A percentile compares a stretch with the other conserved stretches of the same genome.
Conservation (phyloP, 1,140 invertebrate genomes). For the Anastrepha obliqua region DNA sequence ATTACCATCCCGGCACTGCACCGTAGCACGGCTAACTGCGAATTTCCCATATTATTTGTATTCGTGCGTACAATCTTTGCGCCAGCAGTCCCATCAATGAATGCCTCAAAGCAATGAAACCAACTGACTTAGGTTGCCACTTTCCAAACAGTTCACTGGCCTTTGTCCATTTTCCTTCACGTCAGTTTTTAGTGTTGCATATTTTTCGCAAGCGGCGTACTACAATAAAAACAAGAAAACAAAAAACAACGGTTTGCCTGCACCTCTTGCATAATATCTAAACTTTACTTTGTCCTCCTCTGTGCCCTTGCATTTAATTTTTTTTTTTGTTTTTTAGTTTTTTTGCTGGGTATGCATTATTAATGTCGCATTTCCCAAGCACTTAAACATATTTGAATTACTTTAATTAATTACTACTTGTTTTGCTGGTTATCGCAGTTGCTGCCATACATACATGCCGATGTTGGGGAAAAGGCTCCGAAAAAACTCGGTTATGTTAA, state of each 20-base stretch:
- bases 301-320: not conserved
- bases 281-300: not conserved
- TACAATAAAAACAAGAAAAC: not conserved
- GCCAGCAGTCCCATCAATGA: not conserved
- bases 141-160: conserved; percentile 45
- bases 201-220: not conserved
- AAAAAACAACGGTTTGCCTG: not conserved
- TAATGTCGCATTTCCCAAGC: conserved; percentile 34
- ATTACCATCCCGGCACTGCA: not conserved
- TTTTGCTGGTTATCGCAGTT: not conserved
- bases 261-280: not conserved
- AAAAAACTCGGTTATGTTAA: not conserved
- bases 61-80: not conserved
- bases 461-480: not conserved
- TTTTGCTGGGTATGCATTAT: conserved; percentile 34
- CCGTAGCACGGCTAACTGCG: not conserved
- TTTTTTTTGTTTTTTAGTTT: not conserved
- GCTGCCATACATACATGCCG: not conserved
- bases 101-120: not conserved
- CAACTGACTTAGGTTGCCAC: not conserved
- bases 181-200: not conserved
- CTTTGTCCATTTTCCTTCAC: not conserved
- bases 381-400: conserved; percentile 20
- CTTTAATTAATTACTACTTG: conserved; percentile 23
- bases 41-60: conserved; percentile 23